Conservation (phyloP, 2,888 invertebrate species). For the Tineola bisselliella region DNA sequence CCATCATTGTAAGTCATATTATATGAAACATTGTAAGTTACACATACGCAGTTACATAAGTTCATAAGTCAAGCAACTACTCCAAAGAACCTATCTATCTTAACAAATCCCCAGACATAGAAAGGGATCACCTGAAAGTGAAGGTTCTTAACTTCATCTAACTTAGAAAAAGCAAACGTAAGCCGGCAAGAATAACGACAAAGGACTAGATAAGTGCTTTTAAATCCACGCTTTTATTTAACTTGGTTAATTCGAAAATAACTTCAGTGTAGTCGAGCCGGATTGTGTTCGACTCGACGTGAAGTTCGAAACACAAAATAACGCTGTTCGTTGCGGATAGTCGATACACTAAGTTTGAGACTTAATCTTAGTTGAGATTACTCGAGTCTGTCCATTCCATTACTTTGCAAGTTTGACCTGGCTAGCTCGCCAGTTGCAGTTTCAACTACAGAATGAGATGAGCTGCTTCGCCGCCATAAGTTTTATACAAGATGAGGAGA, state of each 20-base stretch:
- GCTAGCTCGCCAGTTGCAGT: constrained; percentile 24
- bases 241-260: constrained; percentile 27
- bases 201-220: constrained; percentile 16
- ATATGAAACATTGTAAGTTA: neutral
- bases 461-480: constrained; percentile 27
- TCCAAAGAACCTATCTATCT: neutral
- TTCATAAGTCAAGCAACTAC: neutral
- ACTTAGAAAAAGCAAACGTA: constrained; percentile 22
- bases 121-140: constrained; percentile 6
- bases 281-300: constrained; percentile 21
- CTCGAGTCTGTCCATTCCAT: constrained; percentile 35
- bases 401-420: constrained; percentile 36
- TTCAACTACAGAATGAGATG: constrained; percentile 15
- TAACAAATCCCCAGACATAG: neutral
- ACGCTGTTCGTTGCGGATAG: constrained; percentile 31
- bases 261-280: constrained; percentile 13
- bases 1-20: neutral
- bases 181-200: constrained; percentile 14
- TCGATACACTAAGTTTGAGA: constrained; percentile 50
- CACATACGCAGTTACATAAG: too few relatives aligned
- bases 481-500: constrained; percentile 41
- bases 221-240: constrained; percentile 20
- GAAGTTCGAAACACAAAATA: constrained; percentile 39
- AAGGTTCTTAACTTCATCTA: constrained; percentile 20
- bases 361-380: constrained; percentile 55